These are phyloP conservation scores for Paracyclopina nana DNA, from an alignment of 1,140 invertebrate genomes.

Conservation along the genomic window DNA sequence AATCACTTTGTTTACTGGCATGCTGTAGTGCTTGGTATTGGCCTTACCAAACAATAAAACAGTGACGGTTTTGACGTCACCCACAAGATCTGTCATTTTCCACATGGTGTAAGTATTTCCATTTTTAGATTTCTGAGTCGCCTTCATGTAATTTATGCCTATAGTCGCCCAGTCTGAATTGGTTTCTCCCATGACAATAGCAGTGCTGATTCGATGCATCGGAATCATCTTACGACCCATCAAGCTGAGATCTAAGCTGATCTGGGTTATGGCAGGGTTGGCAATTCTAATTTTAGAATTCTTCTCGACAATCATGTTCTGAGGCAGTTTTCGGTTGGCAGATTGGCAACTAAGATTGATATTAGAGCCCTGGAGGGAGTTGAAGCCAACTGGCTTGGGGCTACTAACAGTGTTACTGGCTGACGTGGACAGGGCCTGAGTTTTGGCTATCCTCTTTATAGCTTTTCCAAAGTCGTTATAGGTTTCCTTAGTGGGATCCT, in stretches of 20 bases:
- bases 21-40: slow-evolving; percentile 6
- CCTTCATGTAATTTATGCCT: neutral
- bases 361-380: neutral
- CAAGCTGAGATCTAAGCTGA: slow-evolving; percentile 2
- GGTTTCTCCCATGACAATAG: neutral
- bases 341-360: neutral
- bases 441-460: no score
- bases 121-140: slow-evolving; percentile 2
- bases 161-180: slow-evolving; percentile 9
- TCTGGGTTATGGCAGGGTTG: slow-evolving; percentile 3
- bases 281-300: neutral
- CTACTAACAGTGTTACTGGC: no score
- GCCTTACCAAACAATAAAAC: slow-evolving; percentile 10
- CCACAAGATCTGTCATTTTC: slow-evolving; percentile 5
- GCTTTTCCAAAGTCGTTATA: slow-evolving; percentile 8
- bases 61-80: neutral
- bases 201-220: neutral
- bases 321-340: neutral
- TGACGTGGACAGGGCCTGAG: no score
- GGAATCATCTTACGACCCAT: neutral
- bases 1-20: slow-evolving; percentile 3
- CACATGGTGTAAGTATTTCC: slow-evolving; percentile 13
- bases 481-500: neutral
- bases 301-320: slow-evolving; percentile 5
- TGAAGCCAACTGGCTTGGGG: neutral